phyloP scores from a whole-genome alignment of 1,140 invertebrate species.

The Melipona quadrifasciata region DNA sequence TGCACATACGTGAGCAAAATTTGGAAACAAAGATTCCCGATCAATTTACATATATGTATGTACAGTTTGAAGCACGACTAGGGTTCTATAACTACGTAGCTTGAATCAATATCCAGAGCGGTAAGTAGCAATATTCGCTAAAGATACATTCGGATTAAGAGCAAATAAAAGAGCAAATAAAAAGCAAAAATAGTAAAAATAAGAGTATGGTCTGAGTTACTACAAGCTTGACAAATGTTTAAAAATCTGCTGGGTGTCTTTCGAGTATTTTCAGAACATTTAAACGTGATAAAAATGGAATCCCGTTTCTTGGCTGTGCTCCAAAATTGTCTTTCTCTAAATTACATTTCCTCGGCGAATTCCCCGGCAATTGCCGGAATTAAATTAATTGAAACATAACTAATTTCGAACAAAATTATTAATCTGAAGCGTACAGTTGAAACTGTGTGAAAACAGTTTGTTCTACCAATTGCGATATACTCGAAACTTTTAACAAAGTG shows the following conservation, averaged over 20 bases:
- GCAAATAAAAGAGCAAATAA: neutral
- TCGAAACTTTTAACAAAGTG: slow-evolving; percentile 8
- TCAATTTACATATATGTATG: neutral
- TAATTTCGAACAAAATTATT: neutral
- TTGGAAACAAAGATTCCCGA: neutral
- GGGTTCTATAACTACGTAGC: too few species aligned
- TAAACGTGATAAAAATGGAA: neutral
- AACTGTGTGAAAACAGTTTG: neutral
- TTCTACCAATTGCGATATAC: neutral
- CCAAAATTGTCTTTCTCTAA: neutral
- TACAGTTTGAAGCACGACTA: neutral
- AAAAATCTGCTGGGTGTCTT: neutral
- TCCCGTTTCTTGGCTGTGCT: neutral
- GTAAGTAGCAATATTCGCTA: neutral
- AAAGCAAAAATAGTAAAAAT: neutral
- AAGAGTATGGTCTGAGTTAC: neutral
- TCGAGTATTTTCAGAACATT: neutral
- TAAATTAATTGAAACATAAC: neutral
- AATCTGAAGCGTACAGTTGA: too few species aligned
- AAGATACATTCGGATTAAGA: neutral
- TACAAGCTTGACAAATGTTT: neutral
- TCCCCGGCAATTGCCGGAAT: neutral
- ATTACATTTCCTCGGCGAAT: neutral
- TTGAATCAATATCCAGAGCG: neutral
- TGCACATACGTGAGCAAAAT: neutral